Evolutionary conservation across 2,888 invertebrate genomes (phyloP), one percentile per base, ranked within the genome.

Genomic region (Gymnocheta viridis): DNA sequence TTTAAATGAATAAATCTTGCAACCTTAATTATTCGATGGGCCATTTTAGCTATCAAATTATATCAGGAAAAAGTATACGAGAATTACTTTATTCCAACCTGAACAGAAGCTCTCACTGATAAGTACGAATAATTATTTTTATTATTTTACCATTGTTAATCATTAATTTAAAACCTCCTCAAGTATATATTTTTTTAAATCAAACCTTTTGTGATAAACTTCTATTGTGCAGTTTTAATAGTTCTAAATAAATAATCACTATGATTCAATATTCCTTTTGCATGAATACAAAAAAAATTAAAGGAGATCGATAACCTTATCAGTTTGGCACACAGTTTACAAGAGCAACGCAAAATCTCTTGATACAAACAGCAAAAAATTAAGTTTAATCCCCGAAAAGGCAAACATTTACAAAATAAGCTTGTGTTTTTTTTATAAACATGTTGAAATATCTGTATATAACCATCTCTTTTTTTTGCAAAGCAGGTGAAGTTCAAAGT

Each of bases 401-500:
- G 6, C 6, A 60, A 35, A 49, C 6, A 19, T 22, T 38, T 1
- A 19, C 17, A 66, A 67, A 67, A 49, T 47, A 24, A 24, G 17
- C 38, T 9, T 3, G n/a, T 49, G 19, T 67, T 44, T 27, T 41
- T 66, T 49, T 66, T 32, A n/a, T 32, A 49, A 51, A 35, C n/a
- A 56, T 44, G 64, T 54, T 22, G 66, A 66, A 41, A 38, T 44
- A 22, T 14, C 19, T 41, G 4, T 38, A 38, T 14, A 7, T 32
- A 32, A 32, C 7, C 5, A 1, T 38, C 14, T 4, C 2, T 17
- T 17, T 54, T 38, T 17, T n/a, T n/a, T 32, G 14, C 22, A n/a
- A 22, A 38, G 24, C 19, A 19, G 14, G 29, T 29, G 32, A 56
- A 56, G 41, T 70, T 56, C 17, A 70, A 70, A 70, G 41, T 29